Percentiles rank a stretch among this genome's conserved stretches.
phyloP scores from a whole-genome alignment of 2,888 invertebrate genomes.

The Eudasyphora cyanicolor region DNA sequence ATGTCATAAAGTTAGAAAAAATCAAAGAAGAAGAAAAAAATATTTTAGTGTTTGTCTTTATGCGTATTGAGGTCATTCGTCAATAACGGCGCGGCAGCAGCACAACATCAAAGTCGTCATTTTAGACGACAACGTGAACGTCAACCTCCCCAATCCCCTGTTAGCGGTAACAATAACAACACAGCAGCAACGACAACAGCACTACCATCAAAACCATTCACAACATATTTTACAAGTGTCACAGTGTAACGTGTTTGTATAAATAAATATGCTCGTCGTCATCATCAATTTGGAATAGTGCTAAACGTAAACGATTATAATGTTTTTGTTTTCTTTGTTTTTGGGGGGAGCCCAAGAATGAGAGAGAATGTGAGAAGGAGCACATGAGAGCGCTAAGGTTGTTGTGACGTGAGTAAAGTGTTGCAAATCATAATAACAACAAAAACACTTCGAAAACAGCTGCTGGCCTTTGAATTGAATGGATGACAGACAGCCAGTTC shows the following conservation, averaged over 20 bases:
- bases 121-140: slow-evolving; percentile 38
- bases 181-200: slow-evolving; percentile 19
- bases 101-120: slow-evolving; percentile 43
- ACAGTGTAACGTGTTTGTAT: slow-evolving; percentile 23
- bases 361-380: background rate
- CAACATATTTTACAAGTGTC: slow-evolving; percentile 29
- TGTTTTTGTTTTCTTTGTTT: slow-evolving; percentile 20
- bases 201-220: background rate
- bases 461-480: background rate
- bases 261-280: background rate
- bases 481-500: background rate
- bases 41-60: slow-evolving; percentile 17
- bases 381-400: background rate
- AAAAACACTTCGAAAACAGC: slow-evolving; percentile 30
- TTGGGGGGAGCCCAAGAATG: background rate
- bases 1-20: background rate
- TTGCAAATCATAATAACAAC: slow-evolving; percentile 24
- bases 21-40: background rate
- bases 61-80: slow-evolving; percentile 65
- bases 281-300: background rate
- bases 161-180: background rate
- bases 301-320: background rate
- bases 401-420: slow-evolving; percentile 9
- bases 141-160: slow-evolving; percentile 7
- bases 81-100: slow-evolving; percentile 11